Evolutionary conservation across 2,797 vertebrate genomes (phyloP).

Genomic region (Halcyon badia): DNA sequence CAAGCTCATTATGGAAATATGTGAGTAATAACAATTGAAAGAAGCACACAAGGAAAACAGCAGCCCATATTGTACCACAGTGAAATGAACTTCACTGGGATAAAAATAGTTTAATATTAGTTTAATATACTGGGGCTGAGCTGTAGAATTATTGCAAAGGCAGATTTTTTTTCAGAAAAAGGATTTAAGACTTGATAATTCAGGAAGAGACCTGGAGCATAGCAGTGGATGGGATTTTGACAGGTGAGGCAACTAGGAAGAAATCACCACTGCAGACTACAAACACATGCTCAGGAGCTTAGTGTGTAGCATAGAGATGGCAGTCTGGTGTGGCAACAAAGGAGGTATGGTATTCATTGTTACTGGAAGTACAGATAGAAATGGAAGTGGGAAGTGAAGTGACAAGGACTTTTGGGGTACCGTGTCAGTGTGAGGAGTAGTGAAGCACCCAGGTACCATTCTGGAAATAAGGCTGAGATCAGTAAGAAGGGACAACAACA

Average conservation of each 20-base stretch:
- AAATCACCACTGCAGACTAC: not conserved
- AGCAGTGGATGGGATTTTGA: not conserved
- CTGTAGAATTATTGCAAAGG: not conserved
- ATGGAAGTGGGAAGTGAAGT: not conserved
- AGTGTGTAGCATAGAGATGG: rapidly evolving
- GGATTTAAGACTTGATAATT: not conserved
- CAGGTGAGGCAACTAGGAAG: not conserved
- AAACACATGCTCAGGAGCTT: rapidly evolving
- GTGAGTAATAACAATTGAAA: not conserved
- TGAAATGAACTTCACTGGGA: not conserved
- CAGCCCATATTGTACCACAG: not conserved
- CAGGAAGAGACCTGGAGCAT: not conserved
- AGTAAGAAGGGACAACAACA: not conserved
- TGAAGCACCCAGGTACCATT: not conserved
- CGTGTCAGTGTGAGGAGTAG: not conserved
- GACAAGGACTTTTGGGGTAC: not conserved
- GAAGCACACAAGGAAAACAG: not conserved
- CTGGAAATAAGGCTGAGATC: not conserved
- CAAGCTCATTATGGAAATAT: not conserved
- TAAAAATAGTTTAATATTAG: not conserved
- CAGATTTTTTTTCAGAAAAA: not conserved
- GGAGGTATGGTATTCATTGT: not conserved
- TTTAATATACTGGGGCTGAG: not conserved
- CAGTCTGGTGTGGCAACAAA: not conserved
- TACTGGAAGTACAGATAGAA: not conserved